Evolutionary conservation across 2,113 vertebrate species (phyloP).

Genomic region (Oncorhynchus kisutch): DNA sequence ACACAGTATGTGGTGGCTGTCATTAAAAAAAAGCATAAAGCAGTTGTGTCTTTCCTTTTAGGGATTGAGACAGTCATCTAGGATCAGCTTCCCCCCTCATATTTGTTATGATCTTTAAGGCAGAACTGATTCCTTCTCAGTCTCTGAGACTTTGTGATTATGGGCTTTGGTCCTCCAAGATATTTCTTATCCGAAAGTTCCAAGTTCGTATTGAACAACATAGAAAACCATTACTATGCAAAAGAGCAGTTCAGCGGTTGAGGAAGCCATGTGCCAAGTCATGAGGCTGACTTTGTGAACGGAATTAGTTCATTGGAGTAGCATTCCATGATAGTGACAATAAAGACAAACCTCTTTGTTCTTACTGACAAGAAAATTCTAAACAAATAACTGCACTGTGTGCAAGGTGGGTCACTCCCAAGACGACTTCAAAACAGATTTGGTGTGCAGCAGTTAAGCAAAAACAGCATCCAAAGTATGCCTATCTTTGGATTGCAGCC

Average conservation of each 20-base stretch:
- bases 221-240: neutral
- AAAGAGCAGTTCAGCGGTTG: conserved; percentile 10
- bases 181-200: neutral
- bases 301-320: neutral
- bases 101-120: no score
- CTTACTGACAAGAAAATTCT: neutral
- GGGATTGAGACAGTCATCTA: neutral
- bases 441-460: neutral
- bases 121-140: no score
- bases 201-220: neutral
- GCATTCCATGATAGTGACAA: conserved; percentile 14
- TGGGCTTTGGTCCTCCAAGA: neutral
- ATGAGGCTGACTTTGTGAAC: neutral
- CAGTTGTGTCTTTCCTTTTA: neutral
- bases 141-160: no score
- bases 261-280: conserved; percentile 12
- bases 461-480: conserved; percentile 20
- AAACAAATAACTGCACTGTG: conserved; percentile 19
- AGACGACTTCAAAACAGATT: neutral
- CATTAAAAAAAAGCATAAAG: conserved; percentile 10
- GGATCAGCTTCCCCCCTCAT: no score
- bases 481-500: conserved; percentile 44
- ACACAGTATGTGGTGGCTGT: neutral
- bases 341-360: conserved; percentile 21
- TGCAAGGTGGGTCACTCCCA: conserved; percentile 4